phyloP scores from a whole-genome alignment of 2,113 vertebrate genomes.

The Heterocephalus glaber region DNA sequence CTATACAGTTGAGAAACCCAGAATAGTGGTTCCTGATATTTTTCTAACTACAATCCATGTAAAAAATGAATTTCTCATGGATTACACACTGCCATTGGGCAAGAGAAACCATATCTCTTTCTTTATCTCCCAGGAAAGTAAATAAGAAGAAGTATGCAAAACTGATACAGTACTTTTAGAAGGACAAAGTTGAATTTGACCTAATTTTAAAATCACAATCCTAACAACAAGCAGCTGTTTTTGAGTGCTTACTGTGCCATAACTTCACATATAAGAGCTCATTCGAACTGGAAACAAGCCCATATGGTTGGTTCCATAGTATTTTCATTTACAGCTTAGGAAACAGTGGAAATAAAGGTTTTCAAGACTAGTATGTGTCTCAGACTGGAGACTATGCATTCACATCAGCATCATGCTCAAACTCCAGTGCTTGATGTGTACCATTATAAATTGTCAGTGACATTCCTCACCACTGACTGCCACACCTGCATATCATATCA shows the following conservation, averaged over 20 bases:
- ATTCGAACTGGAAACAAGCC: not conserved
- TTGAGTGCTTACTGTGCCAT: not conserved
- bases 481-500: not conserved
- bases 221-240: not conserved
- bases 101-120: not conserved
- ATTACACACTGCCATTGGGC: not conserved
- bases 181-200: not conserved
- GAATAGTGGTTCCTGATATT: not conserved
- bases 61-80: not conserved
- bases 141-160: conserved; percentile 14
- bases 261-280: not conserved
- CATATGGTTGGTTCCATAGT: not conserved
- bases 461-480: not conserved
- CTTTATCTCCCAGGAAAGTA: conserved; percentile 29
- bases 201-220: not conserved
- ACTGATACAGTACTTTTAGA: not conserved
- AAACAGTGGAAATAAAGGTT: not conserved
- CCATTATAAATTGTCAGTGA: not conserved
- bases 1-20: not conserved
- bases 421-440: not conserved
- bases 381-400: not conserved
- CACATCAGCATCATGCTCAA: not conserved
- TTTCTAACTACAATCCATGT: not conserved
- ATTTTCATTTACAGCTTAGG: not conserved
- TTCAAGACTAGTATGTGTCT: not conserved